Evolutionary conservation across 2,888 invertebrate genomes (phyloP).

Genomic region (Drosophila robusta): DNA sequence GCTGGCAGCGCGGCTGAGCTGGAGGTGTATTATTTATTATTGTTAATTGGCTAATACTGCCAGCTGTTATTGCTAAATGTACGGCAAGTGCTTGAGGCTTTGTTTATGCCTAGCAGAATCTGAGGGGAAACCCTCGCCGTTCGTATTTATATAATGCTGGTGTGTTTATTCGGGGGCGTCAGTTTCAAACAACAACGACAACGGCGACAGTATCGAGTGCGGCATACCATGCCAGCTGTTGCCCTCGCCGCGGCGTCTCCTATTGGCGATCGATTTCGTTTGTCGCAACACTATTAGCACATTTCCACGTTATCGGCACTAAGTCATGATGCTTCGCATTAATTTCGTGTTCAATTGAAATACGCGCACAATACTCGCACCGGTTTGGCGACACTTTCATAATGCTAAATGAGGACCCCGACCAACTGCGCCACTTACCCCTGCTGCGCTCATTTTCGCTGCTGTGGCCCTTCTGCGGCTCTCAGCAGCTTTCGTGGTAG

Average conservation of each 20-base stretch:
- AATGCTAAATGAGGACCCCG: neutral
- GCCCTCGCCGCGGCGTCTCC: too few relatives aligned
- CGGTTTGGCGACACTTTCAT: constrained; percentile 18
- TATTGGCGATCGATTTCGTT: neutral
- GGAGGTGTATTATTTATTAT: neutral
- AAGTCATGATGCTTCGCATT: neutral
- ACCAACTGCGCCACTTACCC: constrained; percentile 54
- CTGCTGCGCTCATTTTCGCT: constrained; percentile 55
- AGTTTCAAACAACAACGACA: neutral
- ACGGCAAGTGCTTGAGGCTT: too few relatives aligned
- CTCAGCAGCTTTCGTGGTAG: constrained; percentile 4
- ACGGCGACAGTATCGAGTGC: constrained; percentile 2
- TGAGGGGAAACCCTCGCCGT: neutral
- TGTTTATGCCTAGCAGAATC: too few relatives aligned
- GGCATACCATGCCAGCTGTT: constrained; percentile 18
- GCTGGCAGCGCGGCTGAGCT: too few relatives aligned
- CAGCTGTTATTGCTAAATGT: neutral
- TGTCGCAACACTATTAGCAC: neutral
- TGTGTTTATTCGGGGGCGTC: neutral
- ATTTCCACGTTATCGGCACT: constrained; percentile 12
- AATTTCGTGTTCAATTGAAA: constrained; percentile 7
- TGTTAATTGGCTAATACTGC: neutral
- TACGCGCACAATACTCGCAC: neutral
- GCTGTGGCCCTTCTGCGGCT: constrained; percentile 4
- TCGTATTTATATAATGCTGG: neutral